Conservation (phyloP, 2,888 invertebrate species). For the Steinernema hermaphroditum region DNA sequence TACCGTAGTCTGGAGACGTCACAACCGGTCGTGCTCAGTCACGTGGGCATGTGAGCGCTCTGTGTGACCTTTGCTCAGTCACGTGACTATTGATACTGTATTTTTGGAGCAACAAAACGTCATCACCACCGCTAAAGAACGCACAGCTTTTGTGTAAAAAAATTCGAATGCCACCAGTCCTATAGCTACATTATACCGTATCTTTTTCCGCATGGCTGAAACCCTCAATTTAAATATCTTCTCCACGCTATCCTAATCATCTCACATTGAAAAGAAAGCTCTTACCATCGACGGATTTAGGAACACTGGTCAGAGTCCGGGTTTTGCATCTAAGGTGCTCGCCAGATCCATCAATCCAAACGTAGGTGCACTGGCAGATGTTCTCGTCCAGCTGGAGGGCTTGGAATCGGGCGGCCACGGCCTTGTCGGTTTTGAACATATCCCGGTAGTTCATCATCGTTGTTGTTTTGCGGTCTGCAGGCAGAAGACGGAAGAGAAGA, state of each 20-base stretch:
- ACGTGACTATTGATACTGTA: too few relatives aligned
- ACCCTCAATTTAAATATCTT: too few relatives aligned
- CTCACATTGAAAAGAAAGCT: too few relatives aligned
- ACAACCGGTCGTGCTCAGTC: too few relatives aligned
- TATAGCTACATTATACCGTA: too few relatives aligned
- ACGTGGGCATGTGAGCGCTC: background rate
- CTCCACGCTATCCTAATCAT: too few relatives aligned
- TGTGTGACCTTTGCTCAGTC: background rate
- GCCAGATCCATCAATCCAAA: conserved; percentile 93
- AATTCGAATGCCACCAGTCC: too few relatives aligned
- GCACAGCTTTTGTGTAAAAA: too few relatives aligned
- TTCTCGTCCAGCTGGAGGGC: conserved; percentile 69
- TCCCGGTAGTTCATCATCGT: conserved; percentile 42
- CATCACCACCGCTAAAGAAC: too few relatives aligned
- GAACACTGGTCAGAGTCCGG: conserved; percentile 81
- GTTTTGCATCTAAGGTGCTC: conserved; percentile 84
- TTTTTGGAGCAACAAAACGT: too few relatives aligned
- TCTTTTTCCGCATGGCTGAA: too few relatives aligned
- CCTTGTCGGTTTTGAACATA: conserved; percentile 67
- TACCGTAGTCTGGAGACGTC: background rate
- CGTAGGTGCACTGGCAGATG: conserved; percentile 70
- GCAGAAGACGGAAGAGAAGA: background rate
- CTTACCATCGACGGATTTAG: conserved; percentile 72
- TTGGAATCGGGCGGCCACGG: conserved; percentile 72
- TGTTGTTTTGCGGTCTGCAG: background rate